A percentile compares a stretch with the other conserved stretches of the same genome.
Conservation (phyloP, 2,797 vertebrate genomes). For the Picus viridis region DNA sequence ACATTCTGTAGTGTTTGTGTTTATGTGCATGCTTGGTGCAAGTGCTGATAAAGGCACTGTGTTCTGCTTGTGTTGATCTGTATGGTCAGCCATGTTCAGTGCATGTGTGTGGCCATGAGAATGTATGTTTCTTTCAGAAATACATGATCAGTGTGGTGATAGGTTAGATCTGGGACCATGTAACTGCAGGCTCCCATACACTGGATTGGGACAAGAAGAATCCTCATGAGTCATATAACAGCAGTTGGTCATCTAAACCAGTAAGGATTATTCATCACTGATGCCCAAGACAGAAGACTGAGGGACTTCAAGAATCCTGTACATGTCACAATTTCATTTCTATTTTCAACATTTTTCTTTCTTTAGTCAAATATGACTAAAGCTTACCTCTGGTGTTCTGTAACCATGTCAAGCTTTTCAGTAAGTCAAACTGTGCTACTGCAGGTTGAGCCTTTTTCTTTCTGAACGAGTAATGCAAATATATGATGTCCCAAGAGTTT, state of each 20-base stretch:
- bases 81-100: background rate
- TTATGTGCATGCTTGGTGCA: background rate
- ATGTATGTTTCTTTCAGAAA: background rate
- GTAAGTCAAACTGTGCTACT: background rate
- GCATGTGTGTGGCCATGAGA: fast-evolving
- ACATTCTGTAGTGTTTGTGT: background rate
- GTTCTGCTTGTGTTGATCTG: background rate
- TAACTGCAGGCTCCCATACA: background rate
- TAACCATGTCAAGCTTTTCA: background rate
- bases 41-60: background rate
- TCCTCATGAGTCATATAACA: background rate
- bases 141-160: background rate
- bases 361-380: background rate
- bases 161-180: background rate
- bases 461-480: background rate
- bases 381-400: background rate
- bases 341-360: background rate
- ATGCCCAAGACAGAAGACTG: background rate
- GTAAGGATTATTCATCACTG: background rate
- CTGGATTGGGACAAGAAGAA: background rate
- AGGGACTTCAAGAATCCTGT: background rate
- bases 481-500: background rate
- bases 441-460: background rate
- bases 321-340: background rate
- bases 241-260: background rate